phyloP scores from a whole-genome alignment of 2,113 vertebrate genomes.

The Sporophila hypoxantha region DNA sequence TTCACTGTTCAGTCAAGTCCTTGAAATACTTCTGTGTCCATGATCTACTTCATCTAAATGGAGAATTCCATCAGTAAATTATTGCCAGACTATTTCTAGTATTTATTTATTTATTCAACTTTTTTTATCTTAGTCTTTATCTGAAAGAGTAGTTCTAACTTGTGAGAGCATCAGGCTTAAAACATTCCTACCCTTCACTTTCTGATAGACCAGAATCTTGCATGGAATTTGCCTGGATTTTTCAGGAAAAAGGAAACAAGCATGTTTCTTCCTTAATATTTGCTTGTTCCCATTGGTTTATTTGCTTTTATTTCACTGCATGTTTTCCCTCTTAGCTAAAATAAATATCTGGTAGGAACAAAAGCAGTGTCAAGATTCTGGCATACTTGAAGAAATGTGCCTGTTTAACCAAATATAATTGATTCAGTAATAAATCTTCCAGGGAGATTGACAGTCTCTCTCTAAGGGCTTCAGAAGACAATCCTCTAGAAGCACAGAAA shows the following conservation, averaged over 20 bases:
- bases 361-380: not conserved
- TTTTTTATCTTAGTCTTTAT: not conserved
- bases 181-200: not conserved
- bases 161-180: not conserved
- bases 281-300: not conserved
- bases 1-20: not conserved
- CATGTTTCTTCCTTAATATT: not conserved
- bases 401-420: not conserved
- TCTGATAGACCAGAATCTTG: not conserved
- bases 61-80: not conserved
- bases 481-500: not conserved
- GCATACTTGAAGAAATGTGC: not conserved
- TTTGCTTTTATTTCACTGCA: not conserved
- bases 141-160: not conserved
- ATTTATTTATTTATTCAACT: not conserved
- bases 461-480: not conserved
- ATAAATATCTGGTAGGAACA: not conserved
- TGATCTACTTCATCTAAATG: not conserved
- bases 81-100: not conserved
- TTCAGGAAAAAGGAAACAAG: not conserved
- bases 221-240: not conserved
- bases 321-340: not conserved
- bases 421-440: not conserved
- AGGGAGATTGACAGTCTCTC: not conserved
- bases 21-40: not conserved